Base-by-base conservation (phyloP, 2,113 vertebrate species). In the Tragulus kanchil region DNA sequence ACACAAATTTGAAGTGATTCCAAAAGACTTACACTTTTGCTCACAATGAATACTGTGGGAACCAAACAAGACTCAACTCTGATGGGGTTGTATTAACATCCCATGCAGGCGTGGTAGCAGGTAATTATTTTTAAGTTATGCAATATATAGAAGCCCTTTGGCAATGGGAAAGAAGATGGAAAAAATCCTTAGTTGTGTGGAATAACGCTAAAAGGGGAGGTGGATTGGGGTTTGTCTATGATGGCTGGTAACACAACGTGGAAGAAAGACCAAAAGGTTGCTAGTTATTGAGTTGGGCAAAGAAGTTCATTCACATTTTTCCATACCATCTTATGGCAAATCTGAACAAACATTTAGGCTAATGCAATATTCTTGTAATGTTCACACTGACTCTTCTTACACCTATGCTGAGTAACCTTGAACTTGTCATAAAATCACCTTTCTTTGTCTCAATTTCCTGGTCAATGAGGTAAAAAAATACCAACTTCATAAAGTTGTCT, bases 261-360 rank as follows among this genome's bases (percentile, higher is more conserved):
- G 45, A n/a, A n/a, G 50, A 6, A 58, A 88, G 59, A 90, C 36
- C 12, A 67, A 85, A 96, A 26, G 61, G 59, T 94, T 96, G 85
- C 28, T 58, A 75, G 45, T 36, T 25, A 73, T 14, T 0, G 0
- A 23, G 42, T 25, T 73, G 69, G 69, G 4, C 69, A 73, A 73
- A 73, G n/a, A 45, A 14, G 21, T 73, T 45, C 5, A 25, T 45
- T 25, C 21, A 73, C 10, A 11, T 45, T 73, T 73, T 73, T 45
- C 69, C 36, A 71, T 71, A 45, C 1, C 13, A 73, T 69, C 15
- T 67, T 67, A n/a, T 71, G 67, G 67, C 19, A 42, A 45, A 45
- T 45, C 11, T 73, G 36, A 73, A 73, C 13, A 42, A 73, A 73
- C 69, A 45, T 23, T 73, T 45, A 23, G 36, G 69, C 69, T 21